Conservation (phyloP, 1,140 invertebrate genomes). For the Magallana gigas region DNA sequence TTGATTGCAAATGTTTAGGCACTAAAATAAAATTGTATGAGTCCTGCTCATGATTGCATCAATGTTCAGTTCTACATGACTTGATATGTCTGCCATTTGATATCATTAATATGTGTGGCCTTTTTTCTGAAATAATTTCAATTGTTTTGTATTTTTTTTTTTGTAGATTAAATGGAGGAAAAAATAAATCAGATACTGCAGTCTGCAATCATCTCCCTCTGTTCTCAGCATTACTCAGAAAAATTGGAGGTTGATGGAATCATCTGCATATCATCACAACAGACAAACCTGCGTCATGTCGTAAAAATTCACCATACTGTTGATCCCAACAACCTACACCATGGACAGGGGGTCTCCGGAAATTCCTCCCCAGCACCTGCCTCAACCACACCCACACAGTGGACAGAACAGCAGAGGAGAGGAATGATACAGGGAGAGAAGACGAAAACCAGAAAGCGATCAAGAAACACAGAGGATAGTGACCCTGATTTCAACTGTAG, state of each 20-base stretch:
- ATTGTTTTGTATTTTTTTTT: neutral
- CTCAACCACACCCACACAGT: neutral
- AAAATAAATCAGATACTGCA: conserved; percentile 28
- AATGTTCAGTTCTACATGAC: no score
- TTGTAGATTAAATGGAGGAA: conserved; percentile 30
- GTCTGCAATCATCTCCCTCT: conserved; percentile 18
- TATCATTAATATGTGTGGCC: no score
- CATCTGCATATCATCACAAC: conserved; percentile 27
- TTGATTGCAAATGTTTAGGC: no score
- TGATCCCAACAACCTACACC: neutral
- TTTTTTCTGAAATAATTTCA: no score
- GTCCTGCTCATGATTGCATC: no score
- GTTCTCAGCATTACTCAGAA: conserved; percentile 8
- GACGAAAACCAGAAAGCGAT: conserved; percentile 23
- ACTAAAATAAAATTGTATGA: no score
- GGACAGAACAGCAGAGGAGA: neutral
- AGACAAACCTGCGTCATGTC: neutral
- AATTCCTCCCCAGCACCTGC: neutral
- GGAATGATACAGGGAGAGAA: neutral
- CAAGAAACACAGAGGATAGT: conserved; percentile 8
- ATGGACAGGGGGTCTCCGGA: neutral
- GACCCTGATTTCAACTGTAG: conserved; percentile 36
- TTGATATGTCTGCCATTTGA: no score
- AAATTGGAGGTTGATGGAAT: conserved; percentile 39
- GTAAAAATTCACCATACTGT: conserved; percentile 34